Base-by-base conservation (phyloP, 1,140 invertebrate species). In the Cyclina sinensis region DNA sequence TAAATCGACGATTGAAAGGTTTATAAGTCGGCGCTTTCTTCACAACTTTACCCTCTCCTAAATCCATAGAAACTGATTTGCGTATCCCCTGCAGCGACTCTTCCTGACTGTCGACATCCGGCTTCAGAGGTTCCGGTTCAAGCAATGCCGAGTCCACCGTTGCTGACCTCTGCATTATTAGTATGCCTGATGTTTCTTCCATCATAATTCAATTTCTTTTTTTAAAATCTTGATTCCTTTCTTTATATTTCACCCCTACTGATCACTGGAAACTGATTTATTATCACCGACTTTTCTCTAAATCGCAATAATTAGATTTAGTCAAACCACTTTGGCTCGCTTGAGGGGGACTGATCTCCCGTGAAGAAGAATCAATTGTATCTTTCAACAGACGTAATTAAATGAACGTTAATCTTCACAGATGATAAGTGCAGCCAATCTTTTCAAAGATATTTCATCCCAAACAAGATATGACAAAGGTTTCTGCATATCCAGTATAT, bases 1-100 rank as follows among this genome's bases (percentile, higher is more conserved):
- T 86, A 7, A 73, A 86, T 7, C 74, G 32, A 24, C 84, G 70
- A 62, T 86, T 76, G 21, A 86, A 65, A 43, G 80, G 74, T 74
- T 5, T 4, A 51, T 62, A 7, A 14, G 43, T 24, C 0, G 16
- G 24, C 32, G 43, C 0, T 18, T 68, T 84, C 59, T 73, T 68
- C 7, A 62, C 9, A 39, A 12, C 3, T 21, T 73, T 65, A 16
- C 4, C 21, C 11, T 84, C 81, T 32, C 81, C 81, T 21, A 30
- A 48, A 73, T 84, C 81, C 65, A 70, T 48, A 4, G 65, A 73
- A 24, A 73, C 43, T 4, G 81, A 65, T 46, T 84, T 84, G 3
- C 43, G 11, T 11, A 70, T 21, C 14, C 7, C 16, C 14, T 37
- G n/a, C 16, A 24, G 24, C 2, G 80, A 68, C 14, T 35, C 48